Evolutionary conservation across 2,888 invertebrate genomes (phyloP).

Genomic region (Pasiphila rectangulata): DNA sequence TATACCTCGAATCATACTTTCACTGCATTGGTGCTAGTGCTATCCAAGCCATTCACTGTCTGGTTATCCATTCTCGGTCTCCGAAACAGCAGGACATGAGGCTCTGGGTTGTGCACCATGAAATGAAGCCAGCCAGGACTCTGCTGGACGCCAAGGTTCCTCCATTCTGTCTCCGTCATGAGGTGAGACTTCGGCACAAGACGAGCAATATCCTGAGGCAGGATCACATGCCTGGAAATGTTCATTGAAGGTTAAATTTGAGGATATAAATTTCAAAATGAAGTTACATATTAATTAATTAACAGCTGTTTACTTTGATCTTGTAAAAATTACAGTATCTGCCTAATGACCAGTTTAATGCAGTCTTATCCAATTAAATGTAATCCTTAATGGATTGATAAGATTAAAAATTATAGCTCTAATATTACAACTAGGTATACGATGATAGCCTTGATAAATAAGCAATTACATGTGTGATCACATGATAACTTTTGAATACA

Average conservation of each 20-base stretch:
- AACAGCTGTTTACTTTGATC: neutral
- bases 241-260: neutral
- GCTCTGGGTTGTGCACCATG: conserved; percentile 95
- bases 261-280: no score
- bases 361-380: neutral
- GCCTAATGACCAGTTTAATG: neutral
- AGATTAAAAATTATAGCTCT: conserved; percentile 1
- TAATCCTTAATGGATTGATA: neutral
- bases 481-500: neutral
- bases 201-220: conserved; percentile 91
- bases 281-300: no score
- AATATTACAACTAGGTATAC: neutral
- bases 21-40: conserved; percentile 53
- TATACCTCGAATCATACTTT: conserved; percentile 48
- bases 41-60: conserved; percentile 56
- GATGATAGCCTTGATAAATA: conserved; percentile 6
- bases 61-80: conserved; percentile 72
- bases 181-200: conserved; percentile 93
- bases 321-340: neutral
- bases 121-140: conserved; percentile 93
- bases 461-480: no score
- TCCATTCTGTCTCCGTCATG: conserved; percentile 97
- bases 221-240: conserved; percentile 90
- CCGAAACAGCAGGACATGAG: conserved; percentile 91
- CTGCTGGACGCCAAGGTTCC: conserved; percentile 96